Evolutionary conservation across 2,797 vertebrate species (phyloP).

Genomic region (Trichosurus vulpecula): DNA sequence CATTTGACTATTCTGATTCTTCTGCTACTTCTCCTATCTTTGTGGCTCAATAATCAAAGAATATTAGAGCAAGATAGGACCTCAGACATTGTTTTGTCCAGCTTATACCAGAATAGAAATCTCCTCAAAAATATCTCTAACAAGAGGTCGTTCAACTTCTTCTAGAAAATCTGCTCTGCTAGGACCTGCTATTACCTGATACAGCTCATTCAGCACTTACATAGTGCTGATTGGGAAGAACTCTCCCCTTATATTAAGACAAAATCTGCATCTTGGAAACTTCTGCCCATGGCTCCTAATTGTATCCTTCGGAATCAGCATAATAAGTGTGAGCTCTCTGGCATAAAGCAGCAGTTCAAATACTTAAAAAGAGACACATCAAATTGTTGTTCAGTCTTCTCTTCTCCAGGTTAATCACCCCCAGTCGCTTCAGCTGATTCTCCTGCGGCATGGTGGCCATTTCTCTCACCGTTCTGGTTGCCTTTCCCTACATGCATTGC

Average conservation of each 20-base stretch:
- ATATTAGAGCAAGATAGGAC: background rate
- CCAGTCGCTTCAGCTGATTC: background rate
- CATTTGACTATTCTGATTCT: background rate
- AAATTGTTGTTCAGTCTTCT: background rate
- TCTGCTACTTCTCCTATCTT: background rate
- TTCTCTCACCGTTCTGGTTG: background rate
- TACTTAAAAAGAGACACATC: background rate
- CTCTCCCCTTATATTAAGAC: background rate
- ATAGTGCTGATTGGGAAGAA: background rate
- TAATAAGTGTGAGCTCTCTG: background rate
- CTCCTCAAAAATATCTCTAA: background rate
- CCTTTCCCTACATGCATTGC: background rate
- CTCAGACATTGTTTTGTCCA: background rate
- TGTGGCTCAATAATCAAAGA: background rate
- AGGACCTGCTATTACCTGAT: background rate
- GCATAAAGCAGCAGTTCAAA: background rate
- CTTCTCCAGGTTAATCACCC: background rate
- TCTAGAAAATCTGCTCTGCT: background rate
- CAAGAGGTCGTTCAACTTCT: background rate
- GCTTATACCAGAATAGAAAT: background rate
- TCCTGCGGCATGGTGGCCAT: background rate
- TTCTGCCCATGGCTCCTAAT: background rate
- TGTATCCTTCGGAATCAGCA: background rate
- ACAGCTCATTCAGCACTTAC: background rate
- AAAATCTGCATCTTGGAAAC: background rate